These are phyloP conservation scores for Kobus ellipsiprymnus DNA, from an alignment of 2,113 vertebrate genomes.

Conservation along the genomic window DNA sequence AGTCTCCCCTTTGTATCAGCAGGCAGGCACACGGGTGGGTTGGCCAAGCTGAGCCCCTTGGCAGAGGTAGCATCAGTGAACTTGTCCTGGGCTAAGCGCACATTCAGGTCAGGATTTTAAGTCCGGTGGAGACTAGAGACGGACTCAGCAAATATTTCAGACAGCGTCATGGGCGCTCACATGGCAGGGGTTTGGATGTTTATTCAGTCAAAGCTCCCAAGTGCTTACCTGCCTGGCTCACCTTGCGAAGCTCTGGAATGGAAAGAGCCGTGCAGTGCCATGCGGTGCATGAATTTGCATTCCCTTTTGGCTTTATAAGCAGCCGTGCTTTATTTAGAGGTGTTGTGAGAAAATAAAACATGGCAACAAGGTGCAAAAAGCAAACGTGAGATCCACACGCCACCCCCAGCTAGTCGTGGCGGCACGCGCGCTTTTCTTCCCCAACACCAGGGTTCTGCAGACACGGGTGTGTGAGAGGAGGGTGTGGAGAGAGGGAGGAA, in stretches of 20 bases:
- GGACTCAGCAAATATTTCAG: rapidly evolving
- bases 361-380: background rate
- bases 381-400: rapidly evolving
- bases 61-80: too few species aligned
- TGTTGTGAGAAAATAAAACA: background rate
- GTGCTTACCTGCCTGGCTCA: rapidly evolving
- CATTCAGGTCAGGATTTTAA: background rate
- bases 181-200: rapidly evolving
- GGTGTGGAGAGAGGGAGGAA: rapidly evolving
- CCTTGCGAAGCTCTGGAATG: background rate
- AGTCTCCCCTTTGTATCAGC: background rate
- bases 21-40: rapidly evolving
- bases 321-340: background rate
- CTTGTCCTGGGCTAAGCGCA: too few species aligned
- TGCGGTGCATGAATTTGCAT: rapidly evolving
- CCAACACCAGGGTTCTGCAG: rapidly evolving
- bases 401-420: rapidly evolving
- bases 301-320: background rate
- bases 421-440: rapidly evolving
- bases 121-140: background rate
- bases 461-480: rapidly evolving
- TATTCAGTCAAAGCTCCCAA: rapidly evolving
- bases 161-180: rapidly evolving
- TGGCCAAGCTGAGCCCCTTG: background rate
- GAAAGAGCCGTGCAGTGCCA: background rate